A percentile compares a stretch with the other conserved stretches of the same genome.
phyloP scores from a whole-genome alignment of 2,113 vertebrate species.

The Vireo altiloquus region DNA sequence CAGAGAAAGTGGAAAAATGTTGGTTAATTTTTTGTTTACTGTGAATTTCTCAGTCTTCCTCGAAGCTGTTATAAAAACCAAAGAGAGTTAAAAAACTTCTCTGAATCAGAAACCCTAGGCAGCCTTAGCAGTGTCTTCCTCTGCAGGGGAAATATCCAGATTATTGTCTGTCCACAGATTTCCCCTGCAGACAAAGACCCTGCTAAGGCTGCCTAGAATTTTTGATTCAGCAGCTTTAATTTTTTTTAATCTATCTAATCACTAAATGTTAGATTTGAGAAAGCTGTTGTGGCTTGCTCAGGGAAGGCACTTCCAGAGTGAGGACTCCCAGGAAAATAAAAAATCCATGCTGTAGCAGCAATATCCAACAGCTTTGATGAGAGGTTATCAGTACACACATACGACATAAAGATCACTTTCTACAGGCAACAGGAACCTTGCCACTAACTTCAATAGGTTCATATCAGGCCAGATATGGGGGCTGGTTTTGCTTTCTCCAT shows the following conservation, averaged over 20 bases:
- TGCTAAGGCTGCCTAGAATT: neutral
- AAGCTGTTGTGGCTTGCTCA: neutral
- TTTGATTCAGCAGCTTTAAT: neutral
- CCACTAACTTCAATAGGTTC: slow-evolving; percentile 13
- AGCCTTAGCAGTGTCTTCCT: no score
- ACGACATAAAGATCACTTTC: neutral
- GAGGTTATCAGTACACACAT: neutral
- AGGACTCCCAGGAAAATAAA: neutral
- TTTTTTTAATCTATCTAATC: neutral
- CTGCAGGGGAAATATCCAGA: no score
- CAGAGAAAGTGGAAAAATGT: neutral
- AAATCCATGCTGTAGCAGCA: neutral
- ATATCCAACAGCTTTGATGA: neutral
- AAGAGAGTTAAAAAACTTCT: neutral
- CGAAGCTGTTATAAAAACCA: neutral
- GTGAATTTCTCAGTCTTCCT: neutral
- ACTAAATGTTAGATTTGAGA: neutral
- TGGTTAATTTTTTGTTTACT: neutral
- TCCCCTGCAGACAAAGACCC: neutral
- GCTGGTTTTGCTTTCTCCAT: neutral
- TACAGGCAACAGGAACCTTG: neutral
- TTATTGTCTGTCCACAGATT: no score
- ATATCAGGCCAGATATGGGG: neutral
- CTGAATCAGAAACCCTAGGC: no score
- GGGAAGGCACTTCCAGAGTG: neutral